A percentile compares a stretch with the other conserved stretches of the same genome.
Evolutionary conservation across 2,888 invertebrate genomes (phyloP).

Genomic region (Leptopilina syphax): DNA sequence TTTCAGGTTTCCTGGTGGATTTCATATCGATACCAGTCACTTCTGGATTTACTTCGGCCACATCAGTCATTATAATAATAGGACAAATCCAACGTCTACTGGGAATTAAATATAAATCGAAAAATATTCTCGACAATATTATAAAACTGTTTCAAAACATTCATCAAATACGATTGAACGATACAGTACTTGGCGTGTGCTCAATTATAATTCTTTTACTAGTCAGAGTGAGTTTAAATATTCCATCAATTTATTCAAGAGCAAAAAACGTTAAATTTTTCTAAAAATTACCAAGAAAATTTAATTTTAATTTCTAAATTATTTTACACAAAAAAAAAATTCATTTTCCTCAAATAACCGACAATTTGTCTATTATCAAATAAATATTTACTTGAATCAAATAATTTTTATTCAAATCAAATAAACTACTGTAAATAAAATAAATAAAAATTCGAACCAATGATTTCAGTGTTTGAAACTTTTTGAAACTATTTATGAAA

Average conservation of each 20-base stretch:
- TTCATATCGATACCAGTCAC: constrained; percentile 91
- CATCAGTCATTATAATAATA: constrained; percentile 86
- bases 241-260: not conserved
- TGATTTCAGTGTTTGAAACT: no score
- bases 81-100: constrained; percentile 87
- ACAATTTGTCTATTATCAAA: no score
- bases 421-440: no score
- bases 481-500: no score
- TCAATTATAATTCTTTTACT: constrained; percentile 83
- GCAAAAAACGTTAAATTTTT: not conserved
- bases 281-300: not conserved
- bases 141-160: constrained; percentile 77
- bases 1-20: constrained; percentile 88
- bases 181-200: constrained; percentile 82
- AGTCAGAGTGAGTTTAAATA: constrained; percentile 81
- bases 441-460: no score
- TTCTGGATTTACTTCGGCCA: constrained; percentile 91
- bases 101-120: constrained; percentile 83
- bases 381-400: no score
- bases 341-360: no score
- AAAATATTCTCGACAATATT: constrained; percentile 83
- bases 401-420: no score
- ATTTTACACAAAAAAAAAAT: no score
- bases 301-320: no score
- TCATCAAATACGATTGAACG: constrained; percentile 79